phyloP scores from a whole-genome alignment of 2,113 vertebrate genomes.

The Perognathus longimembris region DNA sequence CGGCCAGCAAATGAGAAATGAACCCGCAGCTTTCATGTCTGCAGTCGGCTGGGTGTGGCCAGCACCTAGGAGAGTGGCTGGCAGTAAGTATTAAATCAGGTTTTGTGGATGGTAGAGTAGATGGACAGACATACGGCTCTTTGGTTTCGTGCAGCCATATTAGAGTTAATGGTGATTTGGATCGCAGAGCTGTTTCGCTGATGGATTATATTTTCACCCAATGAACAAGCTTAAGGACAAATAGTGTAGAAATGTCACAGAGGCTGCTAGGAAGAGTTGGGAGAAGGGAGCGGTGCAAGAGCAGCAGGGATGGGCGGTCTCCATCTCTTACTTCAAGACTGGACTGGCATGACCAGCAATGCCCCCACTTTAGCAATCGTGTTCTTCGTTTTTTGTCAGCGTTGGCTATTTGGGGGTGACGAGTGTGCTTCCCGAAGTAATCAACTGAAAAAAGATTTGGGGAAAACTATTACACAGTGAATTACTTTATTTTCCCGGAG shows the following conservation, averaged over 20 bases:
- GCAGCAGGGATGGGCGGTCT: not conserved
- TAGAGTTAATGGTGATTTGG: not conserved
- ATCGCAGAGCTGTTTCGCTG: not conserved
- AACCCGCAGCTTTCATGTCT: not conserved
- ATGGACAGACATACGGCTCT: not conserved
- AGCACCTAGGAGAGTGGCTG: not conserved
- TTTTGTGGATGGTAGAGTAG: not conserved
- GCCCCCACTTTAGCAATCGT: not conserved
- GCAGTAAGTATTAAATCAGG: not conserved
- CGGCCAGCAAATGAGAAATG: not conserved
- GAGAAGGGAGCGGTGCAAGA: no score
- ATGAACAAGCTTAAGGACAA: not conserved
- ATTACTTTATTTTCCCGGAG: constrained; percentile 1
- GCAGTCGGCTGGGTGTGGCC: not conserved
- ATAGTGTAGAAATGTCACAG: not conserved
- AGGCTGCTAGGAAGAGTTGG: not conserved
- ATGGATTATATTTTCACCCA: not conserved
- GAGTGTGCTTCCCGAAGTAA: not conserved
- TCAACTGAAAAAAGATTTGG: not conserved
- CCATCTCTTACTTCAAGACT: not conserved
- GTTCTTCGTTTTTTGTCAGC: not conserved
- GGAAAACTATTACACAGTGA: constrained; percentile 4
- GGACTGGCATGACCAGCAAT: not conserved
- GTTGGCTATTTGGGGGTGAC: not conserved
- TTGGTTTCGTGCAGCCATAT: not conserved